Evolutionary conservation across 2,888 invertebrate species (phyloP), one percentile per base, ranked within the genome.

Genomic region (Philhelius pedissequus): DNA sequence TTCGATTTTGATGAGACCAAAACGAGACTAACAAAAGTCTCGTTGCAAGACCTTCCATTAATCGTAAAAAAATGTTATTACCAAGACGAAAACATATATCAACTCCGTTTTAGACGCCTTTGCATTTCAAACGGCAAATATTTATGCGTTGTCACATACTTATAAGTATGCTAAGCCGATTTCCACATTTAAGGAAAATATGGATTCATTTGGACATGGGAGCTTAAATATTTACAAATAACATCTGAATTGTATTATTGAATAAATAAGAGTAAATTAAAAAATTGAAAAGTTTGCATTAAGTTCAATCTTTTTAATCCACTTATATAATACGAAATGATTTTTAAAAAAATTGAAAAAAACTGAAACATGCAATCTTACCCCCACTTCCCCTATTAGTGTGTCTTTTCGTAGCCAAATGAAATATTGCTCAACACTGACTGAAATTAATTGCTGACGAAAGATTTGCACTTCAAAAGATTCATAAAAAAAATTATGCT

Each of bases 371-470:
- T 20, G 11, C 20, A 0, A 20, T 50, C n/a, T 27, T 25, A 0
- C n/a, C n/a, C 25, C 50, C n/a, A 4, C 8, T 15, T 27, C n/a
- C 15, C 50, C 38, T 62, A 60, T 18, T 54, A 45, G 40, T 73
- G 25, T 58, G 22, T 25, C 48, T 30, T 20, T 4, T 5, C 11
- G 13, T 52, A 20, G 60, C 35, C 40, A 25, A 50, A 22, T 81
- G 70, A 81, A 71, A 81, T 77, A 71, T 81, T 70, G 54, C 73
- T 27, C 64, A 66, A 78, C 68, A 56, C 45, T 30, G 27, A 52
- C 27, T 73, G 38, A 78, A 82, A 82, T 82, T 82, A 82, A 82
- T 82, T 82, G 82, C 82, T 82, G 71, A 71, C 68, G 68, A 78
- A 82, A 68, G 73, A 68, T 71, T 69, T 80, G 52, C 74, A 68